Evolutionary conservation across 2,888 invertebrate genomes (phyloP).

Genomic region (Odontomyia ornata): DNA sequence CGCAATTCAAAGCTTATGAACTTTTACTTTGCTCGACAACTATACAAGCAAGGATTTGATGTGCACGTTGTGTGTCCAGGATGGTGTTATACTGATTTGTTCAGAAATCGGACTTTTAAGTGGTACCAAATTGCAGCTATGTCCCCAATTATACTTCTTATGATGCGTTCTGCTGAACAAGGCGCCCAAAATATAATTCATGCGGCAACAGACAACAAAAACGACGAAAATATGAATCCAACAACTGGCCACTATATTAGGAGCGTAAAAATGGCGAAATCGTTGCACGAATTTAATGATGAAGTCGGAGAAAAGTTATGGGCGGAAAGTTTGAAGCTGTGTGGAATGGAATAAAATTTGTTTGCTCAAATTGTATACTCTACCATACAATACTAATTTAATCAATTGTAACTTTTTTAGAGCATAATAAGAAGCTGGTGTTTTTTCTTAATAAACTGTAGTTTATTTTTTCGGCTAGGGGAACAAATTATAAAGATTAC

Average conservation of each 20-base stretch:
- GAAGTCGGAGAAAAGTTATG: constrained; percentile 74
- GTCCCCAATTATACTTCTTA: constrained; percentile 75
- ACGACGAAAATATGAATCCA: constrained; percentile 57
- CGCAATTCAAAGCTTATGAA: constrained; percentile 82
- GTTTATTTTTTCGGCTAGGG: too few species aligned
- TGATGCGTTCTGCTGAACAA: constrained; percentile 77
- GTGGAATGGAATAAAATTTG: constrained; percentile 46
- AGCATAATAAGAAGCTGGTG: too few species aligned
- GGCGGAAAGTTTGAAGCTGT: constrained; percentile 72
- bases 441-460: too few species aligned
- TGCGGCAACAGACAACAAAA: constrained; percentile 73
- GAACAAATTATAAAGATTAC: too few species aligned
- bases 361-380: not conserved
- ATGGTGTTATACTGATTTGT: constrained; percentile 70
- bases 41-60: constrained; percentile 72
- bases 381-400: too few species aligned
- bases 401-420: too few species aligned
- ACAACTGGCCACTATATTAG: constrained; percentile 79
- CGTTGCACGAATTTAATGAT: constrained; percentile 71
- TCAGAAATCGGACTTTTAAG: constrained; percentile 68
- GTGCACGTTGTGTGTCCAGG: constrained; percentile 78
- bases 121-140: constrained; percentile 80
- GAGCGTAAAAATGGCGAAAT: constrained; percentile 73
- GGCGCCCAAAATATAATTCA: constrained; percentile 82
- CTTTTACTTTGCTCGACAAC: constrained; percentile 73